Percentiles rank a stretch among this genome's conserved stretches.
Evolutionary conservation across 2,797 vertebrate species (phyloP).

Genomic region (Morus bassanus): DNA sequence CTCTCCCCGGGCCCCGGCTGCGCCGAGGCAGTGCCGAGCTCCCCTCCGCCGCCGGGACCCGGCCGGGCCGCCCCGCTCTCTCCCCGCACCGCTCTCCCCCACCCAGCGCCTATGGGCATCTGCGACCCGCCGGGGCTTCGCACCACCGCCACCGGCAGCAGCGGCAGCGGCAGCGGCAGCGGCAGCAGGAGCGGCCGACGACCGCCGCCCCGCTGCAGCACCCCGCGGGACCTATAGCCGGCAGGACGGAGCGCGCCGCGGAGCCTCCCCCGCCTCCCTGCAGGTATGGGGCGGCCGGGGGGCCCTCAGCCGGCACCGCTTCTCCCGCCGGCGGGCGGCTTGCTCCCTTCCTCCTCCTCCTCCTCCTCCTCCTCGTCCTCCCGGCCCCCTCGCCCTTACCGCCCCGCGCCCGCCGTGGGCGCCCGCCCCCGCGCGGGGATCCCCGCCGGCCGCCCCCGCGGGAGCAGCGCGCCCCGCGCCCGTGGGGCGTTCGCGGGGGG

Average conservation of each 20-base stretch:
- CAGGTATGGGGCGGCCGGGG: constrained; percentile 59
- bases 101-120: constrained; percentile 40
- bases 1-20: constrained; percentile 72
- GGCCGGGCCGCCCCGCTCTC: background rate
- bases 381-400: background rate
- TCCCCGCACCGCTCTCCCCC: background rate
- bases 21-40: constrained; percentile 69
- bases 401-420: too few relatives aligned
- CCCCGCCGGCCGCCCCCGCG: background rate
- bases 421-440: background rate
- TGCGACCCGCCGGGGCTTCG: background rate
- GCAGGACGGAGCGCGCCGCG: background rate
- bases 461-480: background rate
- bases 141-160: background rate
- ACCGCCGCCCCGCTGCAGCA: background rate
- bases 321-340: background rate
- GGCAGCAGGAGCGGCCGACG: background rate
- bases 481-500: background rate
- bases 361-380: too few relatives aligned
- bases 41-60: background rate
- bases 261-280: background rate
- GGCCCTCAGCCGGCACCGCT: background rate
- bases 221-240: background rate
- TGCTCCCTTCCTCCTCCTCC: background rate
- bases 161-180: background rate